Conservation (phyloP, 2,888 invertebrate genomes). For the Chesias legatella region DNA sequence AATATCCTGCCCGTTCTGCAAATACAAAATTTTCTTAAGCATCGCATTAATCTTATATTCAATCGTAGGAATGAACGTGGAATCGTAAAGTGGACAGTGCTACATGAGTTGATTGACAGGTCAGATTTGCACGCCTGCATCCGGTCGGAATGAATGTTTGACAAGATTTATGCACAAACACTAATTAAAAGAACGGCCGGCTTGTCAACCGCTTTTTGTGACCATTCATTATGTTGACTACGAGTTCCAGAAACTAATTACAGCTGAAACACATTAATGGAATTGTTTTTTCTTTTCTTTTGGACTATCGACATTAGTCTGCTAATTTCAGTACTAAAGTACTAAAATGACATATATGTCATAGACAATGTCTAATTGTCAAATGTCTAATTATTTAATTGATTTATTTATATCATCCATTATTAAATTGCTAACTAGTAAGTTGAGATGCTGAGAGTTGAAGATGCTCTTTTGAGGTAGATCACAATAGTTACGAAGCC, state of each 20-base stretch:
- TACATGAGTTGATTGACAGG: slow-evolving; percentile 31
- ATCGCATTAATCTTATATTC: slow-evolving; percentile 4
- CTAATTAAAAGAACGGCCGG: slow-evolving; percentile 20
- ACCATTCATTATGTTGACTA: slow-evolving; percentile 20
- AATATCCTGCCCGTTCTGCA: too few species aligned
- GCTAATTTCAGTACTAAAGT: too few species aligned
- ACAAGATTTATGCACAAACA: slow-evolving; percentile 19
- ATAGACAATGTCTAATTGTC: too few species aligned
- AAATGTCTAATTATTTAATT: too few species aligned
- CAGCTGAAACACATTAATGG: not conserved
- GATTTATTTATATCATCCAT: too few species aligned
- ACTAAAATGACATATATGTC: too few species aligned
- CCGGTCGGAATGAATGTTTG: slow-evolving; percentile 17
- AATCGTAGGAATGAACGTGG: slow-evolving; percentile 9
- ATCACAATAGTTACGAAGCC: too few species aligned
- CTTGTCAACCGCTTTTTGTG: slow-evolving; percentile 15
- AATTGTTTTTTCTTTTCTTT: too few species aligned
- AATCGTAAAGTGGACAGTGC: slow-evolving; percentile 5
- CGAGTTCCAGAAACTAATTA: slow-evolving; percentile 22
- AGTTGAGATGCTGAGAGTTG: too few species aligned
- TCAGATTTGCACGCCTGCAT: slow-evolving; percentile 29
- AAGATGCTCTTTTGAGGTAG: too few species aligned
- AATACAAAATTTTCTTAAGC: not conserved
- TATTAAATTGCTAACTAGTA: too few species aligned
- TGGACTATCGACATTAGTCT: too few species aligned